Percentiles rank a stretch among this genome's conserved stretches.
These are phyloP conservation scores for Pelodytes ibericus DNA, from an alignment of 2,797 vertebrate species.

Conservation along the genomic window DNA sequence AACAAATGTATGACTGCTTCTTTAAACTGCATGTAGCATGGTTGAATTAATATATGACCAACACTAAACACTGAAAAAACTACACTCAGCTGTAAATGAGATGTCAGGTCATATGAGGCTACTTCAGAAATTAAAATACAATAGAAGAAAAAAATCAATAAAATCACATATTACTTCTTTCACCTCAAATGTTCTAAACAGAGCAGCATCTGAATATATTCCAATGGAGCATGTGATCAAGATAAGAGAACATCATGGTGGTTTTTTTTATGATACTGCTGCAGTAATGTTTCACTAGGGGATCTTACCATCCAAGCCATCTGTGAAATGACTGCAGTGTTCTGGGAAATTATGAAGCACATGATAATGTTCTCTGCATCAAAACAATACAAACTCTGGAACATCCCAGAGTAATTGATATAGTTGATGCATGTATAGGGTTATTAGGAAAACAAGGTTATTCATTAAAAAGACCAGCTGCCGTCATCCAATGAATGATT, in stretches of 20 bases:
- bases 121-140: too few relatives aligned
- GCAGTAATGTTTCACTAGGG: not conserved
- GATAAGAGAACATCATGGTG: not conserved
- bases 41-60: too few relatives aligned
- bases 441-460: constrained; percentile 20
- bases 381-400: constrained; percentile 17
- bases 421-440: constrained; percentile 19
- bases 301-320: not conserved
- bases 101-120: too few relatives aligned
- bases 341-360: not conserved
- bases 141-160: too few relatives aligned
- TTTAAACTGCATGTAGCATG: too few relatives aligned
- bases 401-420: constrained; percentile 21
- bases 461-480: constrained; percentile 21
- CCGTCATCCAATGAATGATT: constrained; percentile 22
- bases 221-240: not conserved
- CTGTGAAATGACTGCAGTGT: not conserved
- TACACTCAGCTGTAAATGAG: too few relatives aligned
- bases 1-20: too few relatives aligned
- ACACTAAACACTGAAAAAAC: too few relatives aligned
- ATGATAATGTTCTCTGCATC: constrained; percentile 3
- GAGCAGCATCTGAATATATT: not conserved
- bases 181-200: not conserved
- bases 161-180: too few relatives aligned
- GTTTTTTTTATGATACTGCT: not conserved